Evolutionary conservation across 2,888 invertebrate genomes (phyloP).

Genomic region (Amiota mariae): DNA sequence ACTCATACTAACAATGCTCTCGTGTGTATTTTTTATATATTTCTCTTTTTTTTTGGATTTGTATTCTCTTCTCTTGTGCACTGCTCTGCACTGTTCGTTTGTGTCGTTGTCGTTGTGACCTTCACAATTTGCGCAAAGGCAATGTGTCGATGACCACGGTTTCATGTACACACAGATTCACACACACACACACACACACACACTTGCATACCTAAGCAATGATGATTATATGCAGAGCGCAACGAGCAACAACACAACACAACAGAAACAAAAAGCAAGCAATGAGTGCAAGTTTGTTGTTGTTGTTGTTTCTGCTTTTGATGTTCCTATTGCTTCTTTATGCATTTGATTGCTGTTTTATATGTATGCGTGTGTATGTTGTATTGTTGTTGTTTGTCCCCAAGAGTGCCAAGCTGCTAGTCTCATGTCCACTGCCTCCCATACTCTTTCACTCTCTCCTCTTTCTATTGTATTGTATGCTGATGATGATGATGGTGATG

Average conservation of each 20-base stretch:
- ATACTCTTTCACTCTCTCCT: not conserved
- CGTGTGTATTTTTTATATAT: not conserved
- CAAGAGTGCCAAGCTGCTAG: slow-evolving; percentile 12
- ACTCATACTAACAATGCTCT: not conserved
- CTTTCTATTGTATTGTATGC: not conserved
- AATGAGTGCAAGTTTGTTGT: slow-evolving; percentile 38
- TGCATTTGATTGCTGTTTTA: slow-evolving; percentile 58
- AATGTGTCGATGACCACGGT: slow-evolving; percentile 75
- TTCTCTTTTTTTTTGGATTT: slow-evolving; percentile 40
- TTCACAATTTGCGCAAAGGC: slow-evolving; percentile 75
- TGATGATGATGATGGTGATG: not conserved
- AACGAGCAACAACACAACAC: slow-evolving; percentile 35
- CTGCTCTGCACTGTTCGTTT: slow-evolving; percentile 59
- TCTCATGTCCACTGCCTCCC: slow-evolving; percentile 1
- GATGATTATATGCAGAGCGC: slow-evolving; percentile 7
- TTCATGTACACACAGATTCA: slow-evolving; percentile 58
- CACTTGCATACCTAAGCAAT: slow-evolving; percentile 17
- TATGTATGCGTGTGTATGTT: slow-evolving; percentile 20
- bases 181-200: slow-evolving; percentile 25
- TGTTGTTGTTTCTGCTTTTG: not conserved
- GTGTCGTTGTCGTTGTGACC: slow-evolving; percentile 72
- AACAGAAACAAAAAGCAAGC: slow-evolving; percentile 41
- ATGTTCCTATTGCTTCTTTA: slow-evolving; percentile 38
- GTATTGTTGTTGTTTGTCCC: slow-evolving; percentile 24
- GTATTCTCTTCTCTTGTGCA: slow-evolving; percentile 25